phyloP scores from a whole-genome alignment of 2,888 invertebrate genomes.

The Dione juno region DNA sequence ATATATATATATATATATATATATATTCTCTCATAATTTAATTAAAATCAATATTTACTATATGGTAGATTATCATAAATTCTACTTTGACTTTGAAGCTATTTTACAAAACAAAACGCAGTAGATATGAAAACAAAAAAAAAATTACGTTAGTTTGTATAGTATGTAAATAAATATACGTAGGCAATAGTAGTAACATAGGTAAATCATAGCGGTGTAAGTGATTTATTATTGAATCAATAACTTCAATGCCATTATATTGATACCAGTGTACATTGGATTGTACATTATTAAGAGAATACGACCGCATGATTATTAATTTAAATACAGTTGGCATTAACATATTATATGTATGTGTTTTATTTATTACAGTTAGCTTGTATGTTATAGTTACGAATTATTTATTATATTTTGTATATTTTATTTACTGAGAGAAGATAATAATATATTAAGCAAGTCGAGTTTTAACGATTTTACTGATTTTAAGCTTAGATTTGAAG shows the following conservation, averaged over 20 bases:
- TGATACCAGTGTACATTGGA: constrained; percentile 4
- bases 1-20: no score
- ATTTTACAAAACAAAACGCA: not conserved
- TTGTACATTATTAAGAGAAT: constrained; percentile 23
- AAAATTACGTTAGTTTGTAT: not conserved
- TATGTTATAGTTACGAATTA: no score
- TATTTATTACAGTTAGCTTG: no score
- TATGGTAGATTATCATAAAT: no score
- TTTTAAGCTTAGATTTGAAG: no score
- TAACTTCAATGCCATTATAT: constrained; percentile 23
- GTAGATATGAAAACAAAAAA: not conserved
- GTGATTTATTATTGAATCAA: constrained; percentile 30
- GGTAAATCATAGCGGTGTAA: constrained; percentile 20
- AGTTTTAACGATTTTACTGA: no score
- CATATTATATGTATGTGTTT: not conserved
- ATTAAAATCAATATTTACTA: no score
- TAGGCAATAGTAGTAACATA: not conserved
- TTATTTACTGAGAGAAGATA: no score
- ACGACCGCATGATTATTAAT: constrained; percentile 25
- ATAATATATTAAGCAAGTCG: no score
- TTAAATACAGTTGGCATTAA: constrained; percentile 1
- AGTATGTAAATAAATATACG: not conserved
- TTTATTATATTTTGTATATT: no score
- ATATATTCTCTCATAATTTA: no score
- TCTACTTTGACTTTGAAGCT: no score